Percentiles rank a stretch among this genome's conserved stretches.
phyloP scores from a whole-genome alignment of 2,113 vertebrate species.

The Ploceus nigricollis region DNA sequence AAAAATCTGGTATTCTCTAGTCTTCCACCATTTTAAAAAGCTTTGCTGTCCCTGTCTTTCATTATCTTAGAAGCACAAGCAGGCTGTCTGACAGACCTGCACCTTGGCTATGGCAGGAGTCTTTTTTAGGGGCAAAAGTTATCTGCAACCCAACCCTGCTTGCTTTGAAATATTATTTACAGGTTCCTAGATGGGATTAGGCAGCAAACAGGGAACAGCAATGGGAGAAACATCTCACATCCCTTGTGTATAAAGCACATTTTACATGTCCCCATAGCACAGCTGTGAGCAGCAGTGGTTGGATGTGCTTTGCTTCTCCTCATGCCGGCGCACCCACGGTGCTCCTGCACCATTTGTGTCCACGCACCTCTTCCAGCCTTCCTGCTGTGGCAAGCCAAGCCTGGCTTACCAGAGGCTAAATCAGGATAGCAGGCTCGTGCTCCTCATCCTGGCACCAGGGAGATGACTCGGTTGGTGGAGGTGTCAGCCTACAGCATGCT shows the following conservation, averaged over 20 bases:
- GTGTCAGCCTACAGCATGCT: constrained; percentile 66
- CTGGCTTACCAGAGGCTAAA: constrained; percentile 28
- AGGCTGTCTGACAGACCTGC: background rate
- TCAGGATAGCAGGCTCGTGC: constrained; percentile 54
- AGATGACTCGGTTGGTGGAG: constrained; percentile 63
- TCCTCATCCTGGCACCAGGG: constrained; percentile 44
- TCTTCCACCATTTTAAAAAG: background rate
- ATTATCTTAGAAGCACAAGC: background rate
- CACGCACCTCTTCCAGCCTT: background rate
- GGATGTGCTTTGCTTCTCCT: background rate
- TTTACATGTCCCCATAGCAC: background rate
- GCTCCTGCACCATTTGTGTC: background rate
- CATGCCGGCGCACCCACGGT: background rate
- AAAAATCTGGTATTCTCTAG: background rate
- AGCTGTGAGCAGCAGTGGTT: background rate
- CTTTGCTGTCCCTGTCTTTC: background rate
- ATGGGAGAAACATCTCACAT: background rate
- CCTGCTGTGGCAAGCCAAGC: background rate
- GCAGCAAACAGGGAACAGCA: background rate
- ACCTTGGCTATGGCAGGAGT: background rate
- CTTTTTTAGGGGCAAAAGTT: background rate
- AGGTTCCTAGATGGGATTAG: background rate
- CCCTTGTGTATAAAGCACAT: background rate
- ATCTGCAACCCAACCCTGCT: background rate
- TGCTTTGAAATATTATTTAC: background rate